Percentiles rank a stretch among this genome's conserved stretches.
Evolutionary conservation across 2,113 vertebrate species (phyloP).

Genomic region (Heteronetta atricapilla): DNA sequence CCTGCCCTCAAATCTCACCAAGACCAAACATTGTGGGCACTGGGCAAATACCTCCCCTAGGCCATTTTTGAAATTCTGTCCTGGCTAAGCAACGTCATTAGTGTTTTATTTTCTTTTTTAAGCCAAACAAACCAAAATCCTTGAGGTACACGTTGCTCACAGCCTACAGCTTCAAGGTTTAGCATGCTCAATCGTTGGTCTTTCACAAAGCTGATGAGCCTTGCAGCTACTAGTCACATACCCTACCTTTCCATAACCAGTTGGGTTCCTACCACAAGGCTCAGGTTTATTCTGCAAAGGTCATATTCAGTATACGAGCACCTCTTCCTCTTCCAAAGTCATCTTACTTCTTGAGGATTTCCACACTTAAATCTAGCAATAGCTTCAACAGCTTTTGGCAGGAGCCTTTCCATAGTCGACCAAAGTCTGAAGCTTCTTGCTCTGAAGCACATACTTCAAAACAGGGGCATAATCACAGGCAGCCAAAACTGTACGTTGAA

Average conservation of each 20-base stretch:
- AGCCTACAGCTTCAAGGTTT: neutral
- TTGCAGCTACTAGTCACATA: neutral
- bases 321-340: neutral
- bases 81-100: neutral
- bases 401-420: neutral
- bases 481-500: neutral
- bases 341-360: neutral
- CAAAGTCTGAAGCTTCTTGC: neutral
- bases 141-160: neutral
- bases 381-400: neutral
- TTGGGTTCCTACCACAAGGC: neutral
- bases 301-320: neutral
- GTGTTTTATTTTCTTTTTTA: neutral
- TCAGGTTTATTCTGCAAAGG: neutral
- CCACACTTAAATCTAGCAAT: neutral
- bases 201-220: neutral
- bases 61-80: neutral
- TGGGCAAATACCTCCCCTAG: neutral
- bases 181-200: neutral
- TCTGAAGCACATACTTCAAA: fast-evolving
- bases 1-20: neutral
- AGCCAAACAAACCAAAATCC: neutral
- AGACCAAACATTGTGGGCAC: neutral
- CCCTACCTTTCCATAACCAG: neutral
- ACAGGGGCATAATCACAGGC: neutral